Evolutionary conservation across 2,113 vertebrate species (phyloP), one percentile per base, ranked within the genome.

Genomic region (Chaetorhynchus papuensis): DNA sequence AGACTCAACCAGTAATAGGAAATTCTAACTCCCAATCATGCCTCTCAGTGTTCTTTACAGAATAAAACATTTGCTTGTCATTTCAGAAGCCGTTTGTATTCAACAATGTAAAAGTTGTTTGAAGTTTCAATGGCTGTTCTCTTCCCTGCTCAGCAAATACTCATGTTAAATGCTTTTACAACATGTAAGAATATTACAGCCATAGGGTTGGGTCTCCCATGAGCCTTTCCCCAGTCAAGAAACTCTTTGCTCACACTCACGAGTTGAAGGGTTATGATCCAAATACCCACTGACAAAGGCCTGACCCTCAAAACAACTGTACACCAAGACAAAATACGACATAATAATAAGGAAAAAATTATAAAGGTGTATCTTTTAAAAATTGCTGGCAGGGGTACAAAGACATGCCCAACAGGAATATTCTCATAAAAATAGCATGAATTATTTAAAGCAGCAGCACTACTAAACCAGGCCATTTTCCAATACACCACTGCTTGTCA

Each of bases 1-100:
- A 97, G 96, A 98, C 89, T 91, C 53, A 96, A 97, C 74, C 92
- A 98, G 90, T 93, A 98, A 98, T 72, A 94, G 72, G 85, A 98
- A 96, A 97, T 92, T 96, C 90, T 94, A 97, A 95, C 91, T 97
- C 94, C 81, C 84, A 97, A 83, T 83, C 93, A 94, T 93, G 96
- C 93, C 95, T 97, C 97, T 96, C 94, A 96, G 91, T 97, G 97
- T 71, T 95, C 96, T 95, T 96, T 89, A 94, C 90, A 96, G 95
- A 97, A 96, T 28, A 97, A 97, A 97, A 98, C 97, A 99, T 98
- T 98, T 98, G 98, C 89, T 98, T 98, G 98, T 98, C 75, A 98
- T 99, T 99, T 98, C 79, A 97, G 95, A 88, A 96, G 89, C 70
- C 68, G 94, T 93, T 96, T 71, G 71, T 93, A 70, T 85, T 97